A percentile compares a stretch with the other conserved stretches of the same genome.
phyloP scores from a whole-genome alignment of 1,140 invertebrate species.

The Nylanderia fulva region DNA sequence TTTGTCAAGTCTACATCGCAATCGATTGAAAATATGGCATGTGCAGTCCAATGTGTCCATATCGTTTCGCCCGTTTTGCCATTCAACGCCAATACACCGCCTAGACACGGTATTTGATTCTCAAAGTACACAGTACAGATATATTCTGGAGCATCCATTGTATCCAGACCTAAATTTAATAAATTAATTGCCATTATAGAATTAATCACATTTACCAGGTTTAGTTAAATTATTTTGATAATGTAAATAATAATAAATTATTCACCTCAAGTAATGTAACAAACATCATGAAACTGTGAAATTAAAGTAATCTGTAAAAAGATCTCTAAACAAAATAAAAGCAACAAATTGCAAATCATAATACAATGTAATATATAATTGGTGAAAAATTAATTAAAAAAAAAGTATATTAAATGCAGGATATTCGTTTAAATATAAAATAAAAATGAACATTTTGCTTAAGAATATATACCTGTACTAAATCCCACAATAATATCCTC shows the following conservation, averaged over 20 bases:
- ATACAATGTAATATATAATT: background rate
- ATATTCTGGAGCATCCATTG: slow-evolving; percentile 78
- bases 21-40: slow-evolving; percentile 91
- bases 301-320: slow-evolving; percentile 62
- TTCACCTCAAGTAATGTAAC: slow-evolving; percentile 50
- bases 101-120: slow-evolving; percentile 89
- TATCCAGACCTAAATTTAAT: slow-evolving; percentile 78
- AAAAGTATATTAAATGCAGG: slow-evolving; percentile 21
- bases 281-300: slow-evolving; percentile 60
- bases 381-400: slow-evolving; percentile 32
- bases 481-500: slow-evolving; percentile 93
- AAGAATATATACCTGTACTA: slow-evolving; percentile 89
- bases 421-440: slow-evolving; percentile 17
- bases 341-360: slow-evolving; percentile 43
- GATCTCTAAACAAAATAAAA: slow-evolving; percentile 57
- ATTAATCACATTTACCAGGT: background rate
- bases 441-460: slow-evolving; percentile 39
- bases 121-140: slow-evolving; percentile 90
- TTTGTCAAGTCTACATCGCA: slow-evolving; percentile 91
- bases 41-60: slow-evolving; percentile 91
- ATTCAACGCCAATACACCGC: slow-evolving; percentile 92
- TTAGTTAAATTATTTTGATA: background rate
- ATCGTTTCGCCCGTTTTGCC: slow-evolving; percentile 90
- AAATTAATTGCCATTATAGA: slow-evolving; percentile 41
- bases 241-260: slow-evolving; percentile 48